These are phyloP conservation scores for Acromyrmex heyeri DNA, from an alignment of 1,140 invertebrate genomes.

Conservation along the genomic window DNA sequence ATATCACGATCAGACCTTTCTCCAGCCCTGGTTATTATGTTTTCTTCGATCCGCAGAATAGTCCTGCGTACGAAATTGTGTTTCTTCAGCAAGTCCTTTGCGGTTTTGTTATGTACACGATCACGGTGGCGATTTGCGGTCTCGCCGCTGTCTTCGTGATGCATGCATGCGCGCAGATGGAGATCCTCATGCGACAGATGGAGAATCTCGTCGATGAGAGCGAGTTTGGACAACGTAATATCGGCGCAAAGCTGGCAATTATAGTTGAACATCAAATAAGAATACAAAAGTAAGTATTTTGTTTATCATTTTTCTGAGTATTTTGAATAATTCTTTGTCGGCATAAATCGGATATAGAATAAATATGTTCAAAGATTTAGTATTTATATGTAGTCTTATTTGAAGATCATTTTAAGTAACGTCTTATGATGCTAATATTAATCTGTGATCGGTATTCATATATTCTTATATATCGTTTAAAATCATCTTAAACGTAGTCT, in stretches of 20 bases:
- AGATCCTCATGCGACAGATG: conserved; percentile 61
- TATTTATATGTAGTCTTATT: no score
- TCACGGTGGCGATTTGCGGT: conserved; percentile 67
- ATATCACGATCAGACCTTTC: conserved; percentile 50
- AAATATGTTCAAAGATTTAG: neutral
- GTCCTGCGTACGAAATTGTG: conserved; percentile 72
- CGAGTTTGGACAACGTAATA: neutral
- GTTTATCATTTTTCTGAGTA: neutral
- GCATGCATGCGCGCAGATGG: conserved; percentile 73
- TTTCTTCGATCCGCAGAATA: conserved; percentile 66
- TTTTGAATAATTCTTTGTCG: neutral
- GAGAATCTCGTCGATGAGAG: neutral
- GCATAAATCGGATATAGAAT: neutral
- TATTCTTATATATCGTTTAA: no score
- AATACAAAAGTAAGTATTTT: conserved; percentile 48
- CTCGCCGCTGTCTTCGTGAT: conserved; percentile 69
- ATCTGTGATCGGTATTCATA: no score
- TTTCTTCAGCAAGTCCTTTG: conserved; percentile 68
- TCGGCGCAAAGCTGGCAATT: conserved; percentile 61
- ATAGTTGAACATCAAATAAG: conserved; percentile 74
- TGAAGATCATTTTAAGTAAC: no score
- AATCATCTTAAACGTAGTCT: no score
- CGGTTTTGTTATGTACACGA: conserved; percentile 70
- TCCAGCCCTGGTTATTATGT: conserved; percentile 71
- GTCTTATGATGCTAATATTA: no score